These are phyloP conservation scores for Bos indicus DNA, from an alignment of 2,113 vertebrate species.

Conservation along the genomic window DNA sequence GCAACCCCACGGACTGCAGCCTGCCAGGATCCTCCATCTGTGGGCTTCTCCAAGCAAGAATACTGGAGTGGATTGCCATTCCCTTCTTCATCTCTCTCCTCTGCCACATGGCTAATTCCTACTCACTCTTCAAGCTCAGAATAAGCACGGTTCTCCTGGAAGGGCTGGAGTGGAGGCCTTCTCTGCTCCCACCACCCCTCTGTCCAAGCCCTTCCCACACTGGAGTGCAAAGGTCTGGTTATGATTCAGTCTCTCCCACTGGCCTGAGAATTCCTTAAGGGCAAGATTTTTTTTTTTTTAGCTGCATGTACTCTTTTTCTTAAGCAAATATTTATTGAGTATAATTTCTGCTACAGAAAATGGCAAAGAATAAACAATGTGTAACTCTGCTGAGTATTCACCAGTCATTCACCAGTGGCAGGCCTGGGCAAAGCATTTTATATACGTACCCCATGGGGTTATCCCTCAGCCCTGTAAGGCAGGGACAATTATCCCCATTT, in stretches of 20 bases:
- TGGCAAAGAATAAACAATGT: not conserved
- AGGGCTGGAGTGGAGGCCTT: not conserved
- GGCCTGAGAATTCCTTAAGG: not conserved
- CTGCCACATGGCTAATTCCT: not conserved
- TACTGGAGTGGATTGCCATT: not conserved
- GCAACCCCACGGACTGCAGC: not conserved
- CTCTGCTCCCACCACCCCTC: not conserved
- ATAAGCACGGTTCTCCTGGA: rapidly evolving
- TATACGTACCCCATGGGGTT: not conserved
- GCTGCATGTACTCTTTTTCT: not conserved
- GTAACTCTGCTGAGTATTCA: rapidly evolving
- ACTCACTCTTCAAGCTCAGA: not conserved
- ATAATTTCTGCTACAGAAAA: not conserved
- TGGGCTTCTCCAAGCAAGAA: not conserved
- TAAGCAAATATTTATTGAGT: not conserved
- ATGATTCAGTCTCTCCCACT: not conserved
- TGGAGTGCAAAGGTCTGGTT: not conserved
- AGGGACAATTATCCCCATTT: not conserved
- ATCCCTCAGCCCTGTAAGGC: not conserved
- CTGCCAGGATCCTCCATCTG: not conserved
- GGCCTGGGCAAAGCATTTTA: not conserved
- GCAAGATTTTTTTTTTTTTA: not conserved
- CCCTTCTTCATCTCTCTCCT: not conserved
- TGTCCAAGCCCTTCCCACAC: not conserved
- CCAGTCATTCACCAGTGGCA: rapidly evolving